Evolutionary conservation across 2,113 vertebrate genomes (phyloP).

Genomic region (Hylia prasina): DNA sequence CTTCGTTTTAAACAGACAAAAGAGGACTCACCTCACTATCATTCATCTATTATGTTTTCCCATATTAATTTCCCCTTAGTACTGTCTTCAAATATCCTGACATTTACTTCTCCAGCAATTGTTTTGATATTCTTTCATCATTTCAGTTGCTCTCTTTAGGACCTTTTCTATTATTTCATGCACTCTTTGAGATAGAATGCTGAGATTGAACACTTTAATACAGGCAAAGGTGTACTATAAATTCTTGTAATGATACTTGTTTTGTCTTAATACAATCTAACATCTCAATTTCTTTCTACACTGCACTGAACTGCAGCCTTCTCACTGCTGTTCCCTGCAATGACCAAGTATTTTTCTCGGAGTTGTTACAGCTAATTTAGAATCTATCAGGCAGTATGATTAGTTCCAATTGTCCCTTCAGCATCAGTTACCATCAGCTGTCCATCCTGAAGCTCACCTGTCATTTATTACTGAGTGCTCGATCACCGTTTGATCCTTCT

Average conservation of each 20-base stretch:
- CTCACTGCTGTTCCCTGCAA: background rate
- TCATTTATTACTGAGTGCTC: slow-evolving; percentile 29
- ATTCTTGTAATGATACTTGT: slow-evolving; percentile 2
- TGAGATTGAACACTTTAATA: slow-evolving; percentile 9
- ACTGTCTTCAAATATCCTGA: background rate
- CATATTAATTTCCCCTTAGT: slow-evolving; percentile 6
- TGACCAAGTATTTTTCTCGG: background rate
- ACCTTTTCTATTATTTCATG: background rate
- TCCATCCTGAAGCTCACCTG: slow-evolving; percentile 41
- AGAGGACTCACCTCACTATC: background rate
- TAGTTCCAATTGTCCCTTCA: slow-evolving; percentile 66
- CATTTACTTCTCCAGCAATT: background rate
- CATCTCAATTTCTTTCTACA: slow-evolving; percentile 44
- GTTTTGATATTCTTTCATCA: slow-evolving; percentile 13
- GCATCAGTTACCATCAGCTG: slow-evolving; percentile 58
- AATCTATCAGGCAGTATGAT: slow-evolving; percentile 63
- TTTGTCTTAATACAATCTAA: slow-evolving; percentile 47
- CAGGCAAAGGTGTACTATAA: background rate
- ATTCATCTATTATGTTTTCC: background rate
- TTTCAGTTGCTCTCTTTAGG: background rate
- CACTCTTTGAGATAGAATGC: background rate
- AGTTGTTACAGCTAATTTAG: slow-evolving; percentile 58
- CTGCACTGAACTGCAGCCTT: background rate
- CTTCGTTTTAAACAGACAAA: background rate
- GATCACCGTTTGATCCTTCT: background rate